Base-by-base conservation (phyloP, 2,888 invertebrate species). In the Cistogaster globosa region DNA sequence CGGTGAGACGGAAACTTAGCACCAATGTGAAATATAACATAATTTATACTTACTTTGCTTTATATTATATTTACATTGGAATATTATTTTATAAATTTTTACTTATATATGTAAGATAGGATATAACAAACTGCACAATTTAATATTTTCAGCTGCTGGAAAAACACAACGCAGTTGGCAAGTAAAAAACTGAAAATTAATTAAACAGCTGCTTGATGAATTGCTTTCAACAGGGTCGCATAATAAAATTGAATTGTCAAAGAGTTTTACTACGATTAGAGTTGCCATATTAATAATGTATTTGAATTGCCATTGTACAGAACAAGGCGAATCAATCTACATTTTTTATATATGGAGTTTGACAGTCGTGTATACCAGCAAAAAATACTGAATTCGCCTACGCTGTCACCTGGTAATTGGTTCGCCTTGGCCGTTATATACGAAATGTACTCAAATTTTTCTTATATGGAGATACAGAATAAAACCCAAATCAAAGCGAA, bases 101-200 rank as follows among this genome's bases (percentile, higher is more conserved):
- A 12, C 42, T 12, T 42, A 42, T 12, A 12, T 42, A 42, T 42
- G 3, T 58, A 62, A 20, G 53, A 62, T 55, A 69, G 48, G 32
- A 55, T 12, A 42, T 53, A 36, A 42, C 65, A 58, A 76, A 51
- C 42, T 71, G 45, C 53, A 62, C 45, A 36, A 18, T 42, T 71
- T 71, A 71, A 75, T 69, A 57, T 12, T n/a, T 63, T 53, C 36
- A 57, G 55, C 68, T 75, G 68, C 81, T 76, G 81, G 81, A 82
- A 82, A 82, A 76, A 82, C 60, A 74, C 48, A 55, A 75, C 68
- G 75, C 69, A 81, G 63, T 75, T 63, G 57, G 48, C 32, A 68
- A 81, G 68, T 1, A 53, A 48, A 22, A 45, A 71, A 48, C 7
- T 63, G 42, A 53, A 36, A 72, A 20, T 42, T 51, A 8, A 57